These are phyloP conservation scores for Aphaenogaster ashmeadi DNA, from an alignment of 1,140 invertebrate species.

Conservation along the genomic window DNA sequence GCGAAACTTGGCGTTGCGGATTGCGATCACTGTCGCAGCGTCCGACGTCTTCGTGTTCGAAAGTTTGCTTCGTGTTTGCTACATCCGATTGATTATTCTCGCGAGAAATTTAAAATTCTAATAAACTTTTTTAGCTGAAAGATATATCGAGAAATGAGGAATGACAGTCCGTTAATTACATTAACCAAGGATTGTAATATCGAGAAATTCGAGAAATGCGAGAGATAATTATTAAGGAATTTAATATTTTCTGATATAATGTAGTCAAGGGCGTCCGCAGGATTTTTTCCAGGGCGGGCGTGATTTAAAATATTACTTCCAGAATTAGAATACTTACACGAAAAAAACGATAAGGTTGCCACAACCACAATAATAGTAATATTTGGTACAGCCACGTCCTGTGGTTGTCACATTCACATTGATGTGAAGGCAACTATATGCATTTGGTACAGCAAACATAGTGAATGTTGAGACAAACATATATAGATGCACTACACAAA, in stretches of 20 bases:
- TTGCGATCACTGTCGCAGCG: not conserved
- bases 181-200: not conserved
- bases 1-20: constrained; percentile 9
- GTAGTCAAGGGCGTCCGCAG: too few relatives aligned
- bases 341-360: too few relatives aligned
- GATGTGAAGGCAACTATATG: too few relatives aligned
- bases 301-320: too few relatives aligned
- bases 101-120: not conserved
- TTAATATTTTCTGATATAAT: not conserved
- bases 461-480: too few relatives aligned
- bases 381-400: too few relatives aligned
- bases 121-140: not conserved
- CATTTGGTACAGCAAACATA: too few relatives aligned
- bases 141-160: not conserved
- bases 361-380: too few relatives aligned
- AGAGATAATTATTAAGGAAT: not conserved
- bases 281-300: too few relatives aligned
- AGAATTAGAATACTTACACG: too few relatives aligned
- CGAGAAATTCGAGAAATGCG: not conserved
- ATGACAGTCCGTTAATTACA: not conserved
- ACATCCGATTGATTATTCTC: not conserved
- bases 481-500: too few relatives aligned
- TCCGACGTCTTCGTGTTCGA: not conserved
- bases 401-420: too few relatives aligned
- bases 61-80: not conserved